phyloP scores from a whole-genome alignment of 2,797 vertebrate genomes.

The Pantherophis alleghaniensis region DNA sequence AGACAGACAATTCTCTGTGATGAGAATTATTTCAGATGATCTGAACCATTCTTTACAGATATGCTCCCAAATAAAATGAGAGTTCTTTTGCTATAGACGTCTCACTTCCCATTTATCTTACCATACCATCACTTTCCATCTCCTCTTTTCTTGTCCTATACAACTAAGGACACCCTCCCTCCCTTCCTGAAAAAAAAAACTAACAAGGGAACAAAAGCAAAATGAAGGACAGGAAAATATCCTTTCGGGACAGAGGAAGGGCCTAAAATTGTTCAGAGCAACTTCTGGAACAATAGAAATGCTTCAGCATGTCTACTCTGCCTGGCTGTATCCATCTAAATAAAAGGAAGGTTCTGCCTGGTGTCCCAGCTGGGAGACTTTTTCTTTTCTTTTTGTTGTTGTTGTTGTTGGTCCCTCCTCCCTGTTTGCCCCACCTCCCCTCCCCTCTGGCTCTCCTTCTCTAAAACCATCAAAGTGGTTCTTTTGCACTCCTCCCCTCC shows the following conservation, averaged over 20 bases:
- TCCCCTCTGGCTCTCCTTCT: not conserved
- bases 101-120: not conserved
- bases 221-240: not conserved
- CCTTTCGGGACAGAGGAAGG: not conserved
- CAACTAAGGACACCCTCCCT: not conserved
- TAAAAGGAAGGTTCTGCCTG: conserved; percentile 48
- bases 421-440: not conserved
- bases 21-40: not conserved
- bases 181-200: conserved; percentile 7
- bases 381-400: conserved; percentile 34
- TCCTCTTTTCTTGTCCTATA: not conserved
- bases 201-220: conserved; percentile 17
- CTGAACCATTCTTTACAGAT: not conserved
- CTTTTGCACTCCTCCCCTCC: not conserved
- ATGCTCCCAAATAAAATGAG: not conserved
- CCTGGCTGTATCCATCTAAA: conserved; percentile 54
- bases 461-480: conserved; percentile 5
- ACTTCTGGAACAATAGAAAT: not conserved
- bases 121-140: not conserved
- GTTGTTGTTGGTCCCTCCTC: conserved; percentile 29
- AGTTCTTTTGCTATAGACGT: not conserved
- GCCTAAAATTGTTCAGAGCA: conserved; percentile 10
- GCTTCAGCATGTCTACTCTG: fast-evolving
- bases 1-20: not conserved
- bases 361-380: conserved; percentile 46